A percentile compares a stretch with the other conserved stretches of the same genome.
Evolutionary conservation across 1,140 invertebrate genomes (phyloP).

Genomic region (Saccostrea echinata): DNA sequence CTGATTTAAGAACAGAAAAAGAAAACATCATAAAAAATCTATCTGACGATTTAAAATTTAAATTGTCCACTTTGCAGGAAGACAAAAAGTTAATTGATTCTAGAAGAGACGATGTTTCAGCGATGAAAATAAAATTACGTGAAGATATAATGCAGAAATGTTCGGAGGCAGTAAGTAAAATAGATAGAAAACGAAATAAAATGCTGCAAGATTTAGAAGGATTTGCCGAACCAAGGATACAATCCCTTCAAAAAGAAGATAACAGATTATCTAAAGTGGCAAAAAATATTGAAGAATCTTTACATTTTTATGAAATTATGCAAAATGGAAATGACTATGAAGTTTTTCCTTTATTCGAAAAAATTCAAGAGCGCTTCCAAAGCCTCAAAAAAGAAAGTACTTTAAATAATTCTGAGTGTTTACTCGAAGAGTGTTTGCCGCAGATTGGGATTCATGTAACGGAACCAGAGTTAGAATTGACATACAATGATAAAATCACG

Average conservation of each 20-base stretch:
- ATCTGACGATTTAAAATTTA: not conserved
- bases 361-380: not conserved
- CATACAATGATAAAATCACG: not conserved
- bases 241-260: not conserved
- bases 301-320: not conserved
- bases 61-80: not conserved
- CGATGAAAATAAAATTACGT: not conserved
- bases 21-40: not conserved
- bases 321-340: not conserved
- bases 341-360: not conserved
- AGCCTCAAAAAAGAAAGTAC: not conserved
- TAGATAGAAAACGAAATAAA: not conserved
- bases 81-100: not conserved
- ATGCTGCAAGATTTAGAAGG: not conserved
- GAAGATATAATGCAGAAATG: not conserved
- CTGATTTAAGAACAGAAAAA: not conserved
- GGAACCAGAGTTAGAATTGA: not conserved
- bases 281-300: not conserved
- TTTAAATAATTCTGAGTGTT: not conserved
- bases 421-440: not conserved
- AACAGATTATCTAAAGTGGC: not conserved
- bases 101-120: not conserved
- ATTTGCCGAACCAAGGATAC: not conserved
- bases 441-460: not conserved
- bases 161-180: not conserved